Conservation (phyloP, 2,888 invertebrate genomes). For the Pycnomerus fuliginosus region DNA sequence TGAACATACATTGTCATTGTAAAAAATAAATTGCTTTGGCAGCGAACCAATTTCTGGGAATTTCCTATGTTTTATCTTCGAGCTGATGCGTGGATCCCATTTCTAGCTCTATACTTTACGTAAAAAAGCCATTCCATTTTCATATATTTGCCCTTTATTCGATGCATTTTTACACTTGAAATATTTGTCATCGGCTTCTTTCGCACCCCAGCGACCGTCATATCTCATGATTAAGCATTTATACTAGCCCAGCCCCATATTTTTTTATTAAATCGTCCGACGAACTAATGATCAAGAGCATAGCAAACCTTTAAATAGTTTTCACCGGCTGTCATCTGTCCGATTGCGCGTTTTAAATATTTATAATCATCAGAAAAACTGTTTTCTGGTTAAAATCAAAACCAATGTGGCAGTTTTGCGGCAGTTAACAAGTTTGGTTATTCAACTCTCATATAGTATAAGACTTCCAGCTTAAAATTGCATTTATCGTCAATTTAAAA, state of each 20-base stretch:
- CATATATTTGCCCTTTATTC: slow-evolving; percentile 50
- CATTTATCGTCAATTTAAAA: too few species aligned
- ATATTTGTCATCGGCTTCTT: slow-evolving; percentile 34
- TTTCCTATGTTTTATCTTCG: slow-evolving; percentile 51
- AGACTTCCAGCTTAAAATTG: too few species aligned
- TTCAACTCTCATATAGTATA: too few species aligned
- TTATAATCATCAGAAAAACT: too few species aligned
- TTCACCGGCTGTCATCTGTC: too few species aligned
- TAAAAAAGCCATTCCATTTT: slow-evolving; percentile 51
- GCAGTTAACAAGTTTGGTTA: too few species aligned
- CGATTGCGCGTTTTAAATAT: too few species aligned
- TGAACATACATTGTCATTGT: slow-evolving; percentile 25
- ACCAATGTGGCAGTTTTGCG: too few species aligned
- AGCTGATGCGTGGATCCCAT: slow-evolving; percentile 49
- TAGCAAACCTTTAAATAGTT: too few species aligned
- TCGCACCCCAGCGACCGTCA: slow-evolving; percentile 9
- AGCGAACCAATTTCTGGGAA: slow-evolving; percentile 50
- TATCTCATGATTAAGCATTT: slow-evolving; percentile 15
- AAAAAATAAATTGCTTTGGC: slow-evolving; percentile 49
- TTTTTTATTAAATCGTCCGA: slow-evolving; percentile 18
- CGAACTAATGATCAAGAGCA: too few species aligned
- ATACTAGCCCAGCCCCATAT: slow-evolving; percentile 6
- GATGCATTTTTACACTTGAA: slow-evolving; percentile 41
- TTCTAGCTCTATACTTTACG: slow-evolving; percentile 46
- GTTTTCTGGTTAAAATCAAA: too few species aligned